Conservation (phyloP, 1,140 invertebrate genomes). For the Pogonognathellus flavescens region DNA sequence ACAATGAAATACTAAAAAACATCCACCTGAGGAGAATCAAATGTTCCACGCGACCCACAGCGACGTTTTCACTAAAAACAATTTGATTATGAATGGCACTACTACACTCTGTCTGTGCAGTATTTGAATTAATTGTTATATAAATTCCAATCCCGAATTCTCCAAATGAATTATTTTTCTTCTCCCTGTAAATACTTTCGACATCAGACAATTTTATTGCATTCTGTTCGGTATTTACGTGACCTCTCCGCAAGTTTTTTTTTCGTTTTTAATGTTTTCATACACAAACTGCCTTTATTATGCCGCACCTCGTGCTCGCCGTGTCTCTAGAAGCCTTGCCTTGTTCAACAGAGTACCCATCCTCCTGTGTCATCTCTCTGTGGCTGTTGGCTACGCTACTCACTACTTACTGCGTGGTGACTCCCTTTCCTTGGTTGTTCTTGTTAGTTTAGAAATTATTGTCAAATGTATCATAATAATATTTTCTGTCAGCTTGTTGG, state of each 20-base stretch:
- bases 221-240: conserved; percentile 17
- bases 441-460: conserved; percentile 33
- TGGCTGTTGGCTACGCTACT: conserved; percentile 44
- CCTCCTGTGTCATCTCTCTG: conserved; percentile 31
- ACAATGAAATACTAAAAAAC: conserved; percentile 51
- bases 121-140: conserved; percentile 35
- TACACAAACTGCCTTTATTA: conserved; percentile 4
- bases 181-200: conserved; percentile 8
- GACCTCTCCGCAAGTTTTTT: conserved; percentile 11
- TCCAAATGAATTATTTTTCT: conserved; percentile 32
- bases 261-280: background rate
- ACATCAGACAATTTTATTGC: background rate
- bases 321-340: conserved; percentile 47
- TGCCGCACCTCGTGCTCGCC: conserved; percentile 38
- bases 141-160: conserved; percentile 50
- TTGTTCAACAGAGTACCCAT: conserved; percentile 39
- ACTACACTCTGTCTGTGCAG: conserved; percentile 5
- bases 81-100: background rate
- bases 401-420: conserved; percentile 47
- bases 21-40: conserved; percentile 13
- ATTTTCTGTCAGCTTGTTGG: conserved; percentile 36
- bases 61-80: conserved; percentile 38
- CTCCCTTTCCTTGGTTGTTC: conserved; percentile 43
- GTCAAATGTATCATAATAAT: conserved; percentile 26
- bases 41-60: conserved; percentile 5